Evolutionary conservation across 2,888 invertebrate genomes (phyloP), one percentile per base, ranked within the genome.

Genomic region (Rhagophthalmus giganteus): DNA sequence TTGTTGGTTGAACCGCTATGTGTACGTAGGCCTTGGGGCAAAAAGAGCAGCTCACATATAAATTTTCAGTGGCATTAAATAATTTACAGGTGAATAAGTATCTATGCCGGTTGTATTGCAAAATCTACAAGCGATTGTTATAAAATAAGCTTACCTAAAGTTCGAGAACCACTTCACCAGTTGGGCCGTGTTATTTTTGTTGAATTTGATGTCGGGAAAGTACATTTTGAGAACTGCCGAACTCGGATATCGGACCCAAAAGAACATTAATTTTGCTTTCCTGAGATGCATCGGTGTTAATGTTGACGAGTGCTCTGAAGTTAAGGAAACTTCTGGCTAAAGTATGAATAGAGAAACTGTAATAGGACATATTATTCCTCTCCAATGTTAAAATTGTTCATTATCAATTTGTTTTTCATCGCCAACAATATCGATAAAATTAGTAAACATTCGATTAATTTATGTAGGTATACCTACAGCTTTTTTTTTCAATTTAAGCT

Each of bases 121-220:
- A n/a, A n/a, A n/a, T n/a, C n/a, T n/a, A n/a, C n/a, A n/a, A n/a
- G n/a, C n/a, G n/a, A n/a, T n/a, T n/a, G n/a, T n/a, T n/a, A n/a
- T n/a, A n/a, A n/a, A n/a, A n/a, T n/a, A n/a, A n/a, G 83, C 90
- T 87, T 76, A 99, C 99, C 99, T 88, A 83, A 99, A 99, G 78
- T 99, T 99, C 74, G 97, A 97, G 88, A 99, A 99, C 99, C 99
- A 99, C 80, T 99, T 99, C 82, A 99, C 99, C 76, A 99, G 89
- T 82, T 99, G 99, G 72, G 99, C 99, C 64, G 99, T 99, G 82
- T 99, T 99, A 83, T 98, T 98, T 82, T 99, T 99, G 85, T 99
- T 99, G 85, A 99, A 99, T 78, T 95, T 95, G 81, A 99, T 97
- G 81, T 99, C 99, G 28, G 98, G 98, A 84, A 99, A 99, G 85